A percentile compares a stretch with the other conserved stretches of the same genome.
These are phyloP conservation scores for Lepidocolaptes lacrymiger DNA, from an alignment of 2,797 vertebrate species.

Conservation along the genomic window DNA sequence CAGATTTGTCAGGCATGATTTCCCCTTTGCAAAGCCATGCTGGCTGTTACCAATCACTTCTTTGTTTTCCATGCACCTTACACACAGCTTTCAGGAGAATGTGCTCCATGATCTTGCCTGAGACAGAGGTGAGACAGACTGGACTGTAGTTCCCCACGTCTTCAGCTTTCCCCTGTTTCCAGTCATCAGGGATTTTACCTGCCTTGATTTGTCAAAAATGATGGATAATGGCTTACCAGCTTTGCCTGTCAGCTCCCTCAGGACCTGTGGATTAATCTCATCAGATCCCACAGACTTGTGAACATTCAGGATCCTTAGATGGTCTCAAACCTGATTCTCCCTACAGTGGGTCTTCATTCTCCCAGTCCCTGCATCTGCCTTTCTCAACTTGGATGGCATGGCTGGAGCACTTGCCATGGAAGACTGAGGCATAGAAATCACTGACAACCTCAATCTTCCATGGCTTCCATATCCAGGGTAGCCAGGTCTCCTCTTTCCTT, in stretches of 20 bases:
- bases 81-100: too few relatives aligned
- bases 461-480: not conserved
- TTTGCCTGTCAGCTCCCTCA: not conserved
- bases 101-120: not conserved
- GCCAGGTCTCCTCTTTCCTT: not conserved
- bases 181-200: not conserved
- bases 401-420: not conserved
- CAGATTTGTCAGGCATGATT: too few relatives aligned
- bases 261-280: not conserved
- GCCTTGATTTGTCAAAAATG: not conserved
- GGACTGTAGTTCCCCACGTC: not conserved
- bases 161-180: not conserved
- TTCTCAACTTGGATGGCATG: not conserved
- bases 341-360: not conserved
- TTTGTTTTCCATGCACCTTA: too few relatives aligned
- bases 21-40: too few relatives aligned
- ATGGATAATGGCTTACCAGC: not conserved
- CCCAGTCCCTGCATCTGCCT: not conserved
- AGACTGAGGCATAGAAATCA: not conserved
- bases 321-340: not conserved
- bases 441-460: not conserved
- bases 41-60: too few relatives aligned
- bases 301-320: not conserved
- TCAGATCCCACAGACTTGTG: not conserved
- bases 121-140: not conserved